Base-by-base conservation (phyloP, 2,888 invertebrate genomes). In the Cataglyphis rosenhaueri region DNA sequence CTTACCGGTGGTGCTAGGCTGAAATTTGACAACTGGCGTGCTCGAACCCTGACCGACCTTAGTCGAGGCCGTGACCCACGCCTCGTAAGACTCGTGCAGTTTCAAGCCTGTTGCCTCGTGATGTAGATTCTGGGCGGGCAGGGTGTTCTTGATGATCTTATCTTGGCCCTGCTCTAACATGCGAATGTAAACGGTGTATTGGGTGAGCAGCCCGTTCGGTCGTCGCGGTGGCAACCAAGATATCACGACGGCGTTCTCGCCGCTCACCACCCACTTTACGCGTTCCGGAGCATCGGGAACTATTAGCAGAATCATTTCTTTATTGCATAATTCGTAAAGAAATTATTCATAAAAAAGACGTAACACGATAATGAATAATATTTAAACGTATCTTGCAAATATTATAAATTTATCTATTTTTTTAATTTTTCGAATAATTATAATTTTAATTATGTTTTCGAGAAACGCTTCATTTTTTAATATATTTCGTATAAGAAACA, bases 191-290 rank as follows among this genome's bases (percentile, higher is more conserved):
- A 97, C 95, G 81, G 95, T 96, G 92, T 96, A 97, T 88, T 96
- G 96, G 32, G 95, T 96, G 12, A 97, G 95, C 82, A 96, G 91
- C 1, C 97, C 97, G 92, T 97, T 97, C 0, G 96, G 95, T 18
- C 96, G 95, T 29, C 95, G 92, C 3, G 97, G 97, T n/a, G 96
- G 96, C 84, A 96, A 93, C 97, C 97, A 97, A 82, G 96, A 96
- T 52, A 96, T 95, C 82, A 96, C 95, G 29, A 96, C 95, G 15
- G 96, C 95, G 65, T 95, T 95, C 86, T 95, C 95, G 52, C 96
- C 96, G 86, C 95, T 96, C 0, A 96, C 95, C 25, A 96, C 95
- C 0, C 96, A 96, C 91, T 96, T 97, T 1, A 97, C 95, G 81
- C 95, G 95, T 83, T 96, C 96, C 1, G 96, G 97, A 21, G 96